Base-by-base conservation (phyloP, 2,113 vertebrate species). In the Mesoclemmys tuberculata region DNA sequence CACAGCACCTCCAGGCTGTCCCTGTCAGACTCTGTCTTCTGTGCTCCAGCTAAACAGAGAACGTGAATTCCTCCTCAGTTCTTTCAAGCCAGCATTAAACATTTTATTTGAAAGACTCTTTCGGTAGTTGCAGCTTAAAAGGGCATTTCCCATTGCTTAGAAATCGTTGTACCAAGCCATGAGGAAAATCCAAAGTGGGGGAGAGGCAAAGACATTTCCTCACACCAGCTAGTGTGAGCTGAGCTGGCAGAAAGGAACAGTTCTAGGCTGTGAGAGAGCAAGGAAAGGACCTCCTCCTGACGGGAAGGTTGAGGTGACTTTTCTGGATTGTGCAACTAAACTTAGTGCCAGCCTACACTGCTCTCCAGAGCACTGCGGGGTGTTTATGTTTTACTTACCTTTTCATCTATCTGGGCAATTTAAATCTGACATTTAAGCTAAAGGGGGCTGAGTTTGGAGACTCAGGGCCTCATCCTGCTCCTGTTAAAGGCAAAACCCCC, bases 381-480 rank as follows among this genome's bases (percentile, higher is more conserved):
- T 81, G 83, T 35, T 14, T 91, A 82, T 87, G 88, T 84, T 90
- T 89, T 13, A 85, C 55, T 81, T 41, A 81, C 41, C 52, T 26
- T 55, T 93, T 80, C 92, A 5, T 54, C 88, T 96, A 93, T 61
- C 77, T 61, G 91, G 90, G n/a, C 79, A 96, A 92, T 88, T 86
- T 5, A 48, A 84, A 86, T n/a, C 82, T 1, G 58, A 41, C 4
- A 75, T 46, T 79, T 83, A 93, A 89, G 80, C 61, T 82, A 93
- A 94, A 94, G 44, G 44, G 85, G 90, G 22, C 18, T 85, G 75
- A 87, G 55, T 82, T 91, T 84, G 92, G 68, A 2, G 81, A 61
- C 87, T 93, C 85, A 22, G 8, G 3, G 2, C 11, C 74, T 46
- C 38, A 46, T 11, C 41, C 41, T 77, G 74, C 51, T 87, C 83